Base-by-base conservation (phyloP, 2,888 invertebrate genomes). In the Gastracanthus pulcherrimus region DNA sequence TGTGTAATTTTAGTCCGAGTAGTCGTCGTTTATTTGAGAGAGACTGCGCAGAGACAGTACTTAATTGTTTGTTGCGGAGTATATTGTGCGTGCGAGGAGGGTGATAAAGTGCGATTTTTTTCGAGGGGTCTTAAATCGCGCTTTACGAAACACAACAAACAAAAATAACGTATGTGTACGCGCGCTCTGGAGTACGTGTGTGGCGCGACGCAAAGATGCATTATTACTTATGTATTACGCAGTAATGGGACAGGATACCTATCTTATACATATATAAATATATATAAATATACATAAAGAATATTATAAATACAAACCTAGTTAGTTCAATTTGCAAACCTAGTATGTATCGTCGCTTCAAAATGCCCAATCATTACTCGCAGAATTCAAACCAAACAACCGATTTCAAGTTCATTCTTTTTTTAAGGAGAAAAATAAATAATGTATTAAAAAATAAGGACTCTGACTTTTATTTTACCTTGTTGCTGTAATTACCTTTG, bases 361-460 rank as follows among this genome's bases (percentile, higher is more conserved):
- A 89, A 90, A 90, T 89, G 89, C 90, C 90, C 89, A 89, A 88
- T 90, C 90, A 91, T 91, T 90, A 90, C 87, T 90, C 89, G 90
- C 90, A 83, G 51, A 75, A 79, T 80, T 80, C 86, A 88, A 89
- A 88, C 85, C 87, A 83, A 85, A 89, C 83, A 89, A 90, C 86
- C 87, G 84, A 89, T 90, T 90, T 89, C 89, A 89, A 91, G 89
- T 90, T 91, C 89, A 90, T 90, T 91, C 90, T 90, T 91, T 91
- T 91, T 91, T 91, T 89, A 91, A 90, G 88, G 85, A 89, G 89
- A 89, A 88, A 88, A 89, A 90, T 90, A 90, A 90, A 90, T 90
- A 89, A 90, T 89, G 89, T 90, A 89, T 89, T 89, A 87, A 90
- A 90, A 80, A 78, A 45, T 55, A 55, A n/a, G n/a, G n/a, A n/a